Percentiles rank a stretch among this genome's conserved stretches.
Evolutionary conservation across 2,113 vertebrate genomes (phyloP).

Genomic region (Peromyscus californicus): DNA sequence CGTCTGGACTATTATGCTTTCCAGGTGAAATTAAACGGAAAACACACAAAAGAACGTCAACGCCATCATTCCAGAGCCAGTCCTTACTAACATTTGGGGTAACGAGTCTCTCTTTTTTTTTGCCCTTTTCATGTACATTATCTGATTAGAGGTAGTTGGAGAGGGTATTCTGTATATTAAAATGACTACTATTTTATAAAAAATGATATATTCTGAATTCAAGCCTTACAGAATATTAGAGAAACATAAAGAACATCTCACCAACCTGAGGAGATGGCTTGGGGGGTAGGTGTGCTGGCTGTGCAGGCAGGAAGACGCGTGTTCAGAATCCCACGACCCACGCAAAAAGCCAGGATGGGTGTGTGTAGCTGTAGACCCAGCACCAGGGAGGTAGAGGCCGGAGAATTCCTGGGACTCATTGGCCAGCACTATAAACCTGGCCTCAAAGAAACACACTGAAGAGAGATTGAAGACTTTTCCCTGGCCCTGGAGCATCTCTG

Average conservation of each 20-base stretch:
- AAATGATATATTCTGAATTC: background rate
- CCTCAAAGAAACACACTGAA: background rate
- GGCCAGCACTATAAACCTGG: background rate
- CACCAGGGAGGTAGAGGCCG: background rate
- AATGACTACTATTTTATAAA: slow-evolving; percentile 41
- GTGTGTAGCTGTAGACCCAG: background rate
- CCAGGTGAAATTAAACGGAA: background rate
- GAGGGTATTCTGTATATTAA: background rate
- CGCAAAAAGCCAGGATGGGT: background rate
- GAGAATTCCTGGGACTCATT: background rate
- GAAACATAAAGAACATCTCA: background rate
- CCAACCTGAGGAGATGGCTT: background rate
- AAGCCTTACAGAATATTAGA: background rate
- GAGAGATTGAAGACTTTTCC: background rate
- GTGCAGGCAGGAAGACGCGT: no score
- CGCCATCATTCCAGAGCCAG: background rate
- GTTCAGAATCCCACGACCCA: no score
- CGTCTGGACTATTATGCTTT: background rate
- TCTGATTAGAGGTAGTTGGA: background rate
- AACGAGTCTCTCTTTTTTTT: background rate
- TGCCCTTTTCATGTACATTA: no score
- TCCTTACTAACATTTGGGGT: background rate
- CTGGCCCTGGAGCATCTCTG: background rate
- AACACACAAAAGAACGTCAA: background rate
- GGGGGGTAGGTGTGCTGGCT: rapidly evolving